Percentiles rank a stretch among this genome's conserved stretches.
Conservation (phyloP, 2,888 invertebrate species). For the Alentia gelatinosa region DNA sequence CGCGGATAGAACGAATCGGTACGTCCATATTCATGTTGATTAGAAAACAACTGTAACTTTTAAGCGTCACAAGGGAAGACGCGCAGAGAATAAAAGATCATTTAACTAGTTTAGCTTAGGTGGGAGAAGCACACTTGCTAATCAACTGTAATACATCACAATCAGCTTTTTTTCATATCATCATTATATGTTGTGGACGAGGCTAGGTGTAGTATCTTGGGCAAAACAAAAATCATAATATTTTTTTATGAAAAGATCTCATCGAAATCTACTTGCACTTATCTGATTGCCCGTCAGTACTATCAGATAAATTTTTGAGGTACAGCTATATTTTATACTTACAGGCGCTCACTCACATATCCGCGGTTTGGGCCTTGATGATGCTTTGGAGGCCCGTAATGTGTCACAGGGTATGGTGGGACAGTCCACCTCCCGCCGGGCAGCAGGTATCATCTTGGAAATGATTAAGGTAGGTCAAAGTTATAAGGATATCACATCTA, state of each 20-base stretch:
- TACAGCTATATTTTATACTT: not conserved
- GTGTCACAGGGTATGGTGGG: conserved; percentile 98
- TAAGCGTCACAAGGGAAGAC: no score
- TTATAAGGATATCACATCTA: no score
- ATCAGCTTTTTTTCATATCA: no score
- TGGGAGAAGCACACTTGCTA: no score
- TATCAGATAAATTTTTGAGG: not conserved
- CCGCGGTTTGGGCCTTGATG: conserved; percentile 96
- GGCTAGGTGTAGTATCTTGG: no score
- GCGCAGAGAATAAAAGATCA: no score
- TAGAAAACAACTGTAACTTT: no score
- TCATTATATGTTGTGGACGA: no score
- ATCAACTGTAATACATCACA: no score
- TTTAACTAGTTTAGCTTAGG: no score
- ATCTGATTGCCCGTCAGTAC: no score
- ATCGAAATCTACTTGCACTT: not conserved
- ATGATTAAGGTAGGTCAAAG: conserved; percentile 98
- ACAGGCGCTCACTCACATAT: conserved; percentile 97
- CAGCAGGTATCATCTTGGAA: conserved; percentile 96
- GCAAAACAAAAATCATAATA: no score
- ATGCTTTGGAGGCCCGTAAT: conserved; percentile 94
- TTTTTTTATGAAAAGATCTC: not conserved
- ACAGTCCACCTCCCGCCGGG: conserved; percentile 91
- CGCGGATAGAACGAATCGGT: conserved; percentile 69
- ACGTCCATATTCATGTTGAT: not conserved